Evolutionary conservation across 30 jellyfish, hydroid and myxozoan genomes (phyloP).

Genomic region (Chrysaora quinquecirrha): DNA sequence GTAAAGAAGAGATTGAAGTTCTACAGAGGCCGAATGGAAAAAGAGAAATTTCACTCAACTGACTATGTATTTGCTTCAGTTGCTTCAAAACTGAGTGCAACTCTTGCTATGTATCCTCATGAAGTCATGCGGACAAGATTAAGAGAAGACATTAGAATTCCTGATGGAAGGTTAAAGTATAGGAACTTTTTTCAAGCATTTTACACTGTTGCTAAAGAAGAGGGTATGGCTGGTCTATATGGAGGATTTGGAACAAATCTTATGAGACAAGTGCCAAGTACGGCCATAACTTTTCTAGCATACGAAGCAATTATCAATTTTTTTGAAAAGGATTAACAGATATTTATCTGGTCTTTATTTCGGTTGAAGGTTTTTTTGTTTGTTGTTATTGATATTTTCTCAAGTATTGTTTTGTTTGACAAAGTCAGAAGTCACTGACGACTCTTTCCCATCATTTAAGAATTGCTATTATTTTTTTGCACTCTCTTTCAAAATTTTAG

Average conservation of each 20-base stretch:
- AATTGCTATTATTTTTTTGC: no score
- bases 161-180: slow-evolving; percentile 67
- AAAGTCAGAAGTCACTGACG: no score
- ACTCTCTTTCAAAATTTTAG: no score
- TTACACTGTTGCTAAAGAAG: slow-evolving; percentile 74
- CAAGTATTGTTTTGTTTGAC: no score
- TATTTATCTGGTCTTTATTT: no score
- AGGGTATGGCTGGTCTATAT: slow-evolving; percentile 87
- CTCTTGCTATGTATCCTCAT: slow-evolving; percentile 82
- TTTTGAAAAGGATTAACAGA: slow-evolving; percentile 61
- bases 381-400: no score
- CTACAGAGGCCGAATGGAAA: slow-evolving; percentile 8
- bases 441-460: no score
- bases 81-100: slow-evolving; percentile 71
- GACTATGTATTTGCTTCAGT: slow-evolving; percentile 69
- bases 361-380: no score
- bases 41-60: slow-evolving; percentile 52
- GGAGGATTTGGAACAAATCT: slow-evolving; percentile 90
- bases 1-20: slow-evolving; percentile 46
- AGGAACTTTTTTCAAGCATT: slow-evolving; percentile 69
- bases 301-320: slow-evolving; percentile 73
- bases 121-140: slow-evolving; percentile 92
- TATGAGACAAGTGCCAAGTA: slow-evolving; percentile 80
- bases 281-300: slow-evolving; percentile 75
- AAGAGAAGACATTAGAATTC: slow-evolving; percentile 69